Evolutionary conservation across 2,113 vertebrate genomes (phyloP).

Genomic region (human (Homo sapiens)): DNA sequence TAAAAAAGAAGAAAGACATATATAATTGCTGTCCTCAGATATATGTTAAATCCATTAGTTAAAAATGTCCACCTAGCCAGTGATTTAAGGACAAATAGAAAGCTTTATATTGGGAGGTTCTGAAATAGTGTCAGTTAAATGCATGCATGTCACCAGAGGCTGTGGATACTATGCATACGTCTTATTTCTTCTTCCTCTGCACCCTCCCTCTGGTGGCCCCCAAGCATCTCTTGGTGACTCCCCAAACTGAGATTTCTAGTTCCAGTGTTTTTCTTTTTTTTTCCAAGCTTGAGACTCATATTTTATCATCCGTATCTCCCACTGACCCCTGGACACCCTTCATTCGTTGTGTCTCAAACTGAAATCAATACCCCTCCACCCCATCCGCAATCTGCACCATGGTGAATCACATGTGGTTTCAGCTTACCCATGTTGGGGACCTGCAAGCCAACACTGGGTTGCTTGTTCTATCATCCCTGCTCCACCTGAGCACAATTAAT

Average conservation of each 20-base stretch:
- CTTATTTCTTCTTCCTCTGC: neutral
- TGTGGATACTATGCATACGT: neutral
- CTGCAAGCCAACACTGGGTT: neutral
- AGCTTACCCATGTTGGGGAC: neutral
- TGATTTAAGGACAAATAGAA: neutral
- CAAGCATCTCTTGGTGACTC: neutral
- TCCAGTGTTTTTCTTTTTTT: neutral
- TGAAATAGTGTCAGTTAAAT: neutral
- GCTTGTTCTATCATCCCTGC: neutral
- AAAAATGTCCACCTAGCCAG: neutral
- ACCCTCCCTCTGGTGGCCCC: neutral
- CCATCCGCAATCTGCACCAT: accelerated
- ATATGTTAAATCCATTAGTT: neutral
- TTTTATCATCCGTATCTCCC: neutral
- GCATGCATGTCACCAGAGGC: neutral
- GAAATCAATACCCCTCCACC: neutral
- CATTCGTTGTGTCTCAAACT: neutral
- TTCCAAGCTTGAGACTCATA: neutral
- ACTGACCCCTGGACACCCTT: neutral
- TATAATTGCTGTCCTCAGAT: neutral
- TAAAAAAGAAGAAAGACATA: neutral
- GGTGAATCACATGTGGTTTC: neutral
- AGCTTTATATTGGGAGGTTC: neutral
- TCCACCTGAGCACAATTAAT: neutral
- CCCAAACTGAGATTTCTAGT: neutral